phyloP scores from a whole-genome alignment of 2,888 invertebrate species.

The Pyrgus malvae region DNA sequence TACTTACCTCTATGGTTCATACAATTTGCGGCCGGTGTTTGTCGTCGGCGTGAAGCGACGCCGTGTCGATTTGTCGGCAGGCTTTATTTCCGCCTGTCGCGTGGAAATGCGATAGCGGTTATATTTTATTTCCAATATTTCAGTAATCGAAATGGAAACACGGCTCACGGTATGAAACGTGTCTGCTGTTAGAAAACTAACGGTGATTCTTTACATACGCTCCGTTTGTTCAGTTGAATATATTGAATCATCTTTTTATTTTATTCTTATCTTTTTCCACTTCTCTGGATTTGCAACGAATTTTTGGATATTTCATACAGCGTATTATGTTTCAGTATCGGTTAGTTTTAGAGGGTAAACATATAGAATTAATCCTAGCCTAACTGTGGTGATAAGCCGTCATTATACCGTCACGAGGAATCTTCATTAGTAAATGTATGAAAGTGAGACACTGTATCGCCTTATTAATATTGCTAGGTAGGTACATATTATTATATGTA shows the following conservation, averaged over 20 bases:
- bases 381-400: no score
- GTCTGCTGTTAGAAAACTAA: constrained; percentile 14
- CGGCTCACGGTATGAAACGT: constrained; percentile 37
- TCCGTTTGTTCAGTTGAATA: not conserved
- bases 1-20: constrained; percentile 4
- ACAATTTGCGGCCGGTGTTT: constrained; percentile 28
- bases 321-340: no score
- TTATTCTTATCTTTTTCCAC: not conserved
- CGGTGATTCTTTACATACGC: constrained; percentile 13
- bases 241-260: not conserved
- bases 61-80: constrained; percentile 57
- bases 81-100: constrained; percentile 77
- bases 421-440: no score
- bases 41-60: constrained; percentile 30
- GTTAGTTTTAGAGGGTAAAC: no score
- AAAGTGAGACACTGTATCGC: no score
- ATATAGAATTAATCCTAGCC: no score
- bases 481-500: no score
- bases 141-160: constrained; percentile 67
- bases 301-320: no score
- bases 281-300: no score
- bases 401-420: no score
- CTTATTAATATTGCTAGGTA: no score
- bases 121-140: constrained; percentile 65
- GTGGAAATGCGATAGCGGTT: constrained; percentile 69